Conservation (phyloP, 2,113 vertebrate genomes). For the Phrynocephalus versicolor region DNA sequence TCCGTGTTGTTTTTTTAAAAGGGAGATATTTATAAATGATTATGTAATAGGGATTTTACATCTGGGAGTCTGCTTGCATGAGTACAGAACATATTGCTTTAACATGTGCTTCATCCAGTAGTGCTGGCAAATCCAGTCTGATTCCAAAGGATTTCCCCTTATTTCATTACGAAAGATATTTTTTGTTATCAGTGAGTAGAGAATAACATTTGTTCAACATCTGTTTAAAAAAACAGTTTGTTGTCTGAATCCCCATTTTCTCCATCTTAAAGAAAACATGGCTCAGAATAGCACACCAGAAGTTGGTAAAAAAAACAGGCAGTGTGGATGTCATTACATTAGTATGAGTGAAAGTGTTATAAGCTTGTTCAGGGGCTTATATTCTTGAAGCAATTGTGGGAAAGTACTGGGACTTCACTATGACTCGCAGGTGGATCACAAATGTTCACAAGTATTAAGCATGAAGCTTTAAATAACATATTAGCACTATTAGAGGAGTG, state of each 20-base stretch:
- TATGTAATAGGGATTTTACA: constrained; percentile 58
- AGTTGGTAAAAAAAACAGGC: background rate
- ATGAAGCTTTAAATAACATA: background rate
- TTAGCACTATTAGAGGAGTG: background rate
- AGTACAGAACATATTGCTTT: constrained; percentile 40
- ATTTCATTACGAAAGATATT: constrained; percentile 59
- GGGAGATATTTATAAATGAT: constrained; percentile 62
- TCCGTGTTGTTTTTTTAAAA: constrained; percentile 47
- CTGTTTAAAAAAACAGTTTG: constrained; percentile 27
- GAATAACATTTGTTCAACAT: constrained; percentile 31
- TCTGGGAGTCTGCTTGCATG: constrained; percentile 44
- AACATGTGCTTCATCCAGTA: constrained; percentile 42
- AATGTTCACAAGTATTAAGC: background rate
- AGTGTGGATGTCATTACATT: background rate
- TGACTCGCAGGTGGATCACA: background rate
- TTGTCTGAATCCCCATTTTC: constrained; percentile 8
- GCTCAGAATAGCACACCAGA: constrained; percentile 9
- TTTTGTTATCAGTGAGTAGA: constrained; percentile 36
- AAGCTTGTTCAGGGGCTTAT: background rate
- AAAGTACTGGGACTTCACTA: background rate
- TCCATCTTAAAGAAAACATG: constrained; percentile 8
- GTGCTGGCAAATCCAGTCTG: constrained; percentile 21
- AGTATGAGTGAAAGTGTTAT: background rate
- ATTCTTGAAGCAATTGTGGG: background rate
- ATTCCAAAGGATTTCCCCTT: constrained; percentile 46